Conservation (phyloP, 2,797 vertebrate species). For the Alectoris magna region DNA sequence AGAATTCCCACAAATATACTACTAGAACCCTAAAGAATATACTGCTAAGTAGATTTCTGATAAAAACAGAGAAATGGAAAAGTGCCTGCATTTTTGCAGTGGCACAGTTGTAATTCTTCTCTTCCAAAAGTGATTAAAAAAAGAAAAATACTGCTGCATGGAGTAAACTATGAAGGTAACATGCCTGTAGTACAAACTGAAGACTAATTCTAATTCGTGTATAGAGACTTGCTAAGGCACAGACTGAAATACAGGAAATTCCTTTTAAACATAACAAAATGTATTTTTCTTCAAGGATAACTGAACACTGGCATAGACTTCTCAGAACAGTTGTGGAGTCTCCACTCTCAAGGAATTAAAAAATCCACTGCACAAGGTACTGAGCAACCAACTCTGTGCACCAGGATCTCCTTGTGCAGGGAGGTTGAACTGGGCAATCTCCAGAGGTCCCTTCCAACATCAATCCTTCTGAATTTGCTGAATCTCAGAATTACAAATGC, state of each 20-base stretch:
- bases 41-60: neutral
- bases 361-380: neutral
- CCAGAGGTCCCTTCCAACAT: neutral
- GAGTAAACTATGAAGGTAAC: neutral
- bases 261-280: neutral
- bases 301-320: neutral
- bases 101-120: neutral
- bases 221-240: accelerated
- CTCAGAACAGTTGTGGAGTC: accelerated
- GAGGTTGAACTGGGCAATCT: neutral
- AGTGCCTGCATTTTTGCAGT: neutral
- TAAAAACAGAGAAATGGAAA: neutral
- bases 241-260: neutral
- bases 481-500: neutral
- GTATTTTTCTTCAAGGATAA: neutral
- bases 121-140: neutral
- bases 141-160: neutral
- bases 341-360: neutral
- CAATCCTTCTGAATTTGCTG: neutral
- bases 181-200: neutral
- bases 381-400: neutral
- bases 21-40: neutral
- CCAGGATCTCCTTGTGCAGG: neutral
- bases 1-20: neutral
- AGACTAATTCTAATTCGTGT: neutral